These are phyloP conservation scores for Trisateles emortualis DNA, from an alignment of 2,888 invertebrate genomes.

Conservation along the genomic window DNA sequence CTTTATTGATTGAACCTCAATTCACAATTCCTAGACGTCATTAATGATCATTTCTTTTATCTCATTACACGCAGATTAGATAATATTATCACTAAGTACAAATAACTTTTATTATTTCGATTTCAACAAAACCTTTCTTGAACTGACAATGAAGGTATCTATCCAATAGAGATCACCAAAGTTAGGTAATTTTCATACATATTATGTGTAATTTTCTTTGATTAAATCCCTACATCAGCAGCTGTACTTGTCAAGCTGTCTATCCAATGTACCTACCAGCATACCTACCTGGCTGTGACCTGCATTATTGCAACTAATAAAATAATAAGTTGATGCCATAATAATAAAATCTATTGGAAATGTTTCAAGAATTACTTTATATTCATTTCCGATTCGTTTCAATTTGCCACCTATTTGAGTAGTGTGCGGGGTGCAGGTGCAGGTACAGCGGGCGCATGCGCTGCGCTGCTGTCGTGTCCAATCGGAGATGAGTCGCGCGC, in stretches of 20 bases:
- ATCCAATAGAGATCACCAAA: too few relatives aligned
- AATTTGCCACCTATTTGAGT: slow-evolving; percentile 32
- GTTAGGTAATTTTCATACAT: too few relatives aligned
- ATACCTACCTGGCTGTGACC: too few relatives aligned
- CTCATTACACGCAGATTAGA: slow-evolving; percentile 14
- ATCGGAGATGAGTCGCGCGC: slow-evolving; percentile 49
- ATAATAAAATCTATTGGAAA: slow-evolving; percentile 25
- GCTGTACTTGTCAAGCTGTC: background rate
- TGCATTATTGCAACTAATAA: background rate
- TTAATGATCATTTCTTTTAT: slow-evolving; percentile 28
- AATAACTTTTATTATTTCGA: too few relatives aligned
- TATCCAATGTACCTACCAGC: background rate
- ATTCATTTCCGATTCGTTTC: slow-evolving; percentile 49
- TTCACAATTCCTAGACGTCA: slow-evolving; percentile 31
- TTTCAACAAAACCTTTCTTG: too few relatives aligned
- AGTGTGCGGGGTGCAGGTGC: slow-evolving; percentile 36
- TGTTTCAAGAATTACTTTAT: slow-evolving; percentile 20
- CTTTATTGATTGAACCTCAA: slow-evolving; percentile 38
- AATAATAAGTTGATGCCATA: slow-evolving; percentile 25
- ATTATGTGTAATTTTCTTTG: too few relatives aligned
- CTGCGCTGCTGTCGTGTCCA: slow-evolving; percentile 40
- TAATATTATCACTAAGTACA: slow-evolving; percentile 4
- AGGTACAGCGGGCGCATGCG: slow-evolving; percentile 13
- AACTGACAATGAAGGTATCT: too few relatives aligned
- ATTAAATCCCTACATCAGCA: background rate